These are phyloP conservation scores for Phalanger gymnotis DNA, from an alignment of 2,797 vertebrate species.

Conservation along the genomic window DNA sequence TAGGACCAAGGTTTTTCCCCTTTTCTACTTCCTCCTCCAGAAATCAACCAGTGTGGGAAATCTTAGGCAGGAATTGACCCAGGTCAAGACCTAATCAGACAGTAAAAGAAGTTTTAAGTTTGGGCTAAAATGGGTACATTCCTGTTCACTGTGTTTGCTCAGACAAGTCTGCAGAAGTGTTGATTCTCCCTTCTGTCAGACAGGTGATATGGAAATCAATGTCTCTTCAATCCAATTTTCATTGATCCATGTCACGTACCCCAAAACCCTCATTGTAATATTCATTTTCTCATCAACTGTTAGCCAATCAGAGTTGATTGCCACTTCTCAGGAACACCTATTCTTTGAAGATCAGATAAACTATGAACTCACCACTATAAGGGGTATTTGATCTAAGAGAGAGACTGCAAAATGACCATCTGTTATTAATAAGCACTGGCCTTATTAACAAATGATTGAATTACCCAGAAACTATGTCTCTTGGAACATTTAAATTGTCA, in stretches of 20 bases:
- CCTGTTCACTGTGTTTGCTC: not conserved
- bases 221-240: not conserved
- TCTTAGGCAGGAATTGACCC: not conserved
- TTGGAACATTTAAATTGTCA: not conserved
- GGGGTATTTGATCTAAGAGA: not conserved
- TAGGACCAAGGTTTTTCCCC: not conserved
- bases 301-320: not conserved
- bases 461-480: not conserved
- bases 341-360: not conserved
- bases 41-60: not conserved
- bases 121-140: not conserved
- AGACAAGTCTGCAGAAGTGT: not conserved
- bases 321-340: not conserved
- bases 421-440: no score
- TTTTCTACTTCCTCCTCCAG: no score
- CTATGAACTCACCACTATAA: not conserved
- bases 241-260: not conserved
- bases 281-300: no score
- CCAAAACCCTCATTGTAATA: not conserved
- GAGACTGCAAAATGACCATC: no score
- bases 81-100: not conserved
- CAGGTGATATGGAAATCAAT: not conserved
- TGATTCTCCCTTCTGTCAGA: not conserved
- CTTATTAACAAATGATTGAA: not conserved
- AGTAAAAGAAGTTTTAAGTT: not conserved